A percentile compares a stretch with the other conserved stretches of the same genome.
phyloP scores from a whole-genome alignment of 2,888 invertebrate genomes.

The Morpho helenor region DNA sequence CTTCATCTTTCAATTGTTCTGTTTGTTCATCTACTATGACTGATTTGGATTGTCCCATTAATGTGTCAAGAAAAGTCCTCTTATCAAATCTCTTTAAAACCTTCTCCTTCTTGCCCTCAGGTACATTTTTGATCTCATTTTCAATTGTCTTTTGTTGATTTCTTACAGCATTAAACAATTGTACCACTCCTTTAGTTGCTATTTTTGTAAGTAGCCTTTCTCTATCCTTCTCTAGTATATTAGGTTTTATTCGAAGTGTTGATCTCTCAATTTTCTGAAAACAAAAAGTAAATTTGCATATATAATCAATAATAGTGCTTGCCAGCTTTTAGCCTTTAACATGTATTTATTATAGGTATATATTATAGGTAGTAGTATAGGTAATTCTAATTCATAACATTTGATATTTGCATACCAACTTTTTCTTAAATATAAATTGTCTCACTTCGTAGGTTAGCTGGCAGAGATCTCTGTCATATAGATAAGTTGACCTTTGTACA shows the following conservation, averaged over 20 bases:
- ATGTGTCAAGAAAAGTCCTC: conserved; percentile 85
- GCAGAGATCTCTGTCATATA: too few relatives aligned
- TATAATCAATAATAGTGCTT: too few relatives aligned
- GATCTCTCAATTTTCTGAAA: conserved; percentile 81
- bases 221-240: conserved; percentile 85
- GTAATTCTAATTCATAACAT: too few relatives aligned
- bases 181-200: conserved; percentile 95
- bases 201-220: conserved; percentile 89
- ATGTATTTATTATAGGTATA: too few relatives aligned
- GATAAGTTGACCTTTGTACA: too few relatives aligned
- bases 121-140: conserved; percentile 84
- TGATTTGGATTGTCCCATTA: conserved; percentile 85
- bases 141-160: conserved; percentile 90
- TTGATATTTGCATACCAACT: too few relatives aligned
- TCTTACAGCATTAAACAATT: conserved; percentile 93
- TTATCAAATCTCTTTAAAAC: conserved; percentile 87
- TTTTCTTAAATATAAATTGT: too few relatives aligned
- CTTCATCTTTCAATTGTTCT: conserved; percentile 56
- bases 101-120: conserved; percentile 88
- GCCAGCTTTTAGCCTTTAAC: too few relatives aligned
- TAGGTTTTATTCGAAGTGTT: conserved; percentile 86
- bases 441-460: too few relatives aligned
- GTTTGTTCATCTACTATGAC: conserved; percentile 68
- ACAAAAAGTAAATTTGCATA: not conserved
- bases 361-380: too few relatives aligned